Evolutionary conservation across 2,888 invertebrate genomes (phyloP).

Genomic region (Cephus runcator): DNA sequence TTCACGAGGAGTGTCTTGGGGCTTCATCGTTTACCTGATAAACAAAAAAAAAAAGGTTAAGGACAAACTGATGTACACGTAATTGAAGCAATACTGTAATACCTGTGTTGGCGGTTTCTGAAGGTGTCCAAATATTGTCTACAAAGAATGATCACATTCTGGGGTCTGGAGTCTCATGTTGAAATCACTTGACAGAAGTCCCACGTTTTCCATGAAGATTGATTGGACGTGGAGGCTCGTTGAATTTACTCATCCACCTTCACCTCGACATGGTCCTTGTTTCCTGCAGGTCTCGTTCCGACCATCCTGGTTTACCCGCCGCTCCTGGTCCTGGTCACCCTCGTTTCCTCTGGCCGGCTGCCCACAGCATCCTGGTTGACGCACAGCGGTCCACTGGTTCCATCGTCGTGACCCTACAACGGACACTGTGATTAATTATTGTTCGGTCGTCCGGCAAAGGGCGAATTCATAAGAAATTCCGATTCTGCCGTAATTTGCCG

Average conservation of each 20-base stretch:
- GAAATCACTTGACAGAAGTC: not conserved
- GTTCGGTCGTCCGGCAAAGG: not conserved
- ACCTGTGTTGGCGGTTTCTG: not conserved
- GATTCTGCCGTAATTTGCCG: not conserved
- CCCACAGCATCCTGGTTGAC: constrained; percentile 24
- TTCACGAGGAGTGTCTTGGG: not conserved
- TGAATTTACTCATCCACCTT: constrained; percentile 14
- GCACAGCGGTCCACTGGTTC: not conserved
- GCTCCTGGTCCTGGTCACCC: not conserved
- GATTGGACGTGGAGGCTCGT: constrained; percentile 25
- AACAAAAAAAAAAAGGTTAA: no score
- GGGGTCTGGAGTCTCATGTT: not conserved
- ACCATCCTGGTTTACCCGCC: not conserved
- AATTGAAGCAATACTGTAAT: no score
- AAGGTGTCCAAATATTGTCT: not conserved
- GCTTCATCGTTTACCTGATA: no score
- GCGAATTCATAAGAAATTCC: not conserved
- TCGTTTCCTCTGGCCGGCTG: constrained; percentile 29
- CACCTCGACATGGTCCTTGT: constrained; percentile 12
- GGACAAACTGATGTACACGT: no score
- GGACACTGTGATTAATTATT: not conserved
- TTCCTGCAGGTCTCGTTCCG: not conserved
- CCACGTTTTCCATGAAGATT: constrained; percentile 16
- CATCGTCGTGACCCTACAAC: not conserved
- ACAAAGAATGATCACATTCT: not conserved